Evolutionary conservation across 2,888 invertebrate species (phyloP).

Genomic region (Stegophylla sp.): DNA sequence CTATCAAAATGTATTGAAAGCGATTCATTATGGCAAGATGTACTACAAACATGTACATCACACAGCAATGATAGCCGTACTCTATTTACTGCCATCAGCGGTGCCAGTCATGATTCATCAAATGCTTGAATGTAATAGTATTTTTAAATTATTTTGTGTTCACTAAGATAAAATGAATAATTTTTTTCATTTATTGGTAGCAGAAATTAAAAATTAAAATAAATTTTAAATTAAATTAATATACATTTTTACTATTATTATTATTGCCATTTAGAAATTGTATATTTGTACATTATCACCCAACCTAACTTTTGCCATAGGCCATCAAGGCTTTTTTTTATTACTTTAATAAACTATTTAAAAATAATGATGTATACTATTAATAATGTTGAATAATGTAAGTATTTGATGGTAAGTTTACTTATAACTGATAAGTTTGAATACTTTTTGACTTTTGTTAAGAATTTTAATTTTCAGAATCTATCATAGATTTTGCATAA

Average conservation of each 20-base stretch:
- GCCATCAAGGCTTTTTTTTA: too few relatives aligned
- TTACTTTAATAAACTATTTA: background rate
- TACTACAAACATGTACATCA: conserved; percentile 66
- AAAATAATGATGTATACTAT: background rate
- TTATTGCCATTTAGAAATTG: conserved; percentile 8
- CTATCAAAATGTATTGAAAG: conserved; percentile 75
- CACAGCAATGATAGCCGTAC: conserved; percentile 80
- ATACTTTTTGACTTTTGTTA: background rate
- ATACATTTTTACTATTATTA: conserved; percentile 17
- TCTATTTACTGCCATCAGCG: conserved; percentile 80
- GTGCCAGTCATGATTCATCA: conserved; percentile 81
- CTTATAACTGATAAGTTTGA: background rate
- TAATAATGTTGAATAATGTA: too few relatives aligned
- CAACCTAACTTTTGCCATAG: too few relatives aligned
- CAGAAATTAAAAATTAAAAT: background rate
- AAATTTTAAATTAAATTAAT: conserved; percentile 15
- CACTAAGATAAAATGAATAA: background rate
- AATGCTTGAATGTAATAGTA: conserved; percentile 70
- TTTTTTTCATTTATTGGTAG: conserved; percentile 3
- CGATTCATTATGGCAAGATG: conserved; percentile 73
- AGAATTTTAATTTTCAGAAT: background rate
- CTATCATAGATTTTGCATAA: background rate
- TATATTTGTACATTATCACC: background rate
- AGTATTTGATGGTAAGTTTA: too few relatives aligned
- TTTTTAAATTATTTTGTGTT: too few relatives aligned